Evolutionary conservation across 2,888 invertebrate species (phyloP).

Genomic region (Anorthoa munda): DNA sequence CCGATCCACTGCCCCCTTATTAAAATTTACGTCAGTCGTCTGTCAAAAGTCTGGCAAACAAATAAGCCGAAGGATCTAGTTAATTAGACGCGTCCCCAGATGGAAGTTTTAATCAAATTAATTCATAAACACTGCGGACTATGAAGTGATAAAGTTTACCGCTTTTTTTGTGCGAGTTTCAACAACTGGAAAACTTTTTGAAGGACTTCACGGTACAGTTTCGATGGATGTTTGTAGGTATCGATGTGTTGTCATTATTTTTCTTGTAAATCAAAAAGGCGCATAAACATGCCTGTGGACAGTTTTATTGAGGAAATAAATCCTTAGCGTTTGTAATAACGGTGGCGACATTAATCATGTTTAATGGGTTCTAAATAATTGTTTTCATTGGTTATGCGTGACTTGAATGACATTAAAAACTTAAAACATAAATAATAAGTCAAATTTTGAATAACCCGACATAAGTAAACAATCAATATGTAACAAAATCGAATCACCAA

Average conservation of each 20-base stretch:
- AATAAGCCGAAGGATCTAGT: constrained; percentile 75
- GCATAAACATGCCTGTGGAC: constrained; percentile 17
- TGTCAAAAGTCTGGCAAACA: constrained; percentile 81
- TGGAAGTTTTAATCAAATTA: constrained; percentile 70
- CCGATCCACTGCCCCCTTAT: constrained; percentile 71
- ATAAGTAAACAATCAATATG: constrained; percentile 19
- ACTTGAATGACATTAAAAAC: neutral
- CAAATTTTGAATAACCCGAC: neutral
- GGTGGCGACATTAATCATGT: constrained; percentile 28
- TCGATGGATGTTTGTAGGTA: constrained; percentile 56
- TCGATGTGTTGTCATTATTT: constrained; percentile 33
- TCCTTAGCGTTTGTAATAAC: constrained; percentile 32
- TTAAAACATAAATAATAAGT: neutral
- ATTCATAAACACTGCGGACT: constrained; percentile 65
- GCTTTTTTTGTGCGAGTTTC: constrained; percentile 71
- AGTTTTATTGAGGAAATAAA: constrained; percentile 38
- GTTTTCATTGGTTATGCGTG: constrained; percentile 11
- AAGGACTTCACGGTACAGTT: constrained; percentile 70
- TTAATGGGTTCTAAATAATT: constrained; percentile 35
- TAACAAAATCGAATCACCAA: constrained; percentile 24
- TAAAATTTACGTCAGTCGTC: constrained; percentile 82
- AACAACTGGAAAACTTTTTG: constrained; percentile 72
- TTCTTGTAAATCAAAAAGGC: constrained; percentile 10
- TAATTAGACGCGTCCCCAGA: constrained; percentile 69
- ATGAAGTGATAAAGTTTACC: constrained; percentile 77